Evolutionary conservation across 1,140 invertebrate genomes (phyloP).

Genomic region (Steinernema khuongi): DNA sequence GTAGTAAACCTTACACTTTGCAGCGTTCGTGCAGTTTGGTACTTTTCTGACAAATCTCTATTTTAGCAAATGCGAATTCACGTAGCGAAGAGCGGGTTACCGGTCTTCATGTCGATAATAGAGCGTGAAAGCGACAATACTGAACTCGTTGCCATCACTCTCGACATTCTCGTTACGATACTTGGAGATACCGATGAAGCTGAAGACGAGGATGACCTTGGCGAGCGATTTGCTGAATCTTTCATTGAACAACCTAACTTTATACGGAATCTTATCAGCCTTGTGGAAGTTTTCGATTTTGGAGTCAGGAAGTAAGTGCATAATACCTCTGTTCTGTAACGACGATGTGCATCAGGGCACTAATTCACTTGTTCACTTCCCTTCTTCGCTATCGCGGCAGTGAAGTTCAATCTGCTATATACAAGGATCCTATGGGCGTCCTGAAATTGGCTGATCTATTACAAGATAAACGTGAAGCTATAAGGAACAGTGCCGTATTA

Average conservation of each 20-base stretch:
- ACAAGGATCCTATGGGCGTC: slow-evolving; percentile 91
- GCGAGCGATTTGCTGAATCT: slow-evolving; percentile 95
- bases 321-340: slow-evolving; percentile 11
- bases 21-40: neutral
- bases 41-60: slow-evolving; percentile 23
- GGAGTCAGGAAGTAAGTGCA: slow-evolving; percentile 41
- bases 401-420: slow-evolving; percentile 87
- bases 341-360: slow-evolving; percentile 50
- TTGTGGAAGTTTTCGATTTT: slow-evolving; percentile 70
- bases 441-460: slow-evolving; percentile 94
- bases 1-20: too few relatives aligned
- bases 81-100: slow-evolving; percentile 90
- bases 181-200: slow-evolving; percentile 69
- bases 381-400: slow-evolving; percentile 73
- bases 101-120: slow-evolving; percentile 68
- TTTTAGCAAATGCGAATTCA: slow-evolving; percentile 78
- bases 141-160: slow-evolving; percentile 81
- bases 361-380: slow-evolving; percentile 76
- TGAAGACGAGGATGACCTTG: slow-evolving; percentile 64
- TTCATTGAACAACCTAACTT: slow-evolving; percentile 87
- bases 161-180: slow-evolving; percentile 85
- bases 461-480: slow-evolving; percentile 84
- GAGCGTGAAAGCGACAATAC: slow-evolving; percentile 76
- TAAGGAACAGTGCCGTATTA: slow-evolving; percentile 86
- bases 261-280: slow-evolving; percentile 74